These are phyloP conservation scores for Musca domestica DNA, from an alignment of 1,140 invertebrate species.

Conservation along the genomic window DNA sequence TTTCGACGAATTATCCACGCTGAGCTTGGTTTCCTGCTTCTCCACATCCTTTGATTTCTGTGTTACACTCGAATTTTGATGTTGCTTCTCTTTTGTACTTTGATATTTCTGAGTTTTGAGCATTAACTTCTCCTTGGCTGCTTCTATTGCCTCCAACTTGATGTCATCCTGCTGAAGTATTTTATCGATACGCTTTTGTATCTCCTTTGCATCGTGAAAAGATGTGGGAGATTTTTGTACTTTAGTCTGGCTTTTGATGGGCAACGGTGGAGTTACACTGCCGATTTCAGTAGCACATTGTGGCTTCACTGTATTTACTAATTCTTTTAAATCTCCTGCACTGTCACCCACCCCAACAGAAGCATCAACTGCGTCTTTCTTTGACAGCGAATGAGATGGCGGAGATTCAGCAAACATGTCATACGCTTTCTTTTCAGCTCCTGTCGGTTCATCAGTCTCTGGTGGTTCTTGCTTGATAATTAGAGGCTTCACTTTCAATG, in stretches of 20 bases:
- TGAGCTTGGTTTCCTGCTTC: background rate
- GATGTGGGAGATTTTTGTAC: conserved; percentile 4
- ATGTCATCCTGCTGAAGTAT: conserved; percentile 44
- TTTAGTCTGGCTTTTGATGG: background rate
- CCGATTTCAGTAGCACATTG: background rate
- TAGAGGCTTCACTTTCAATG: background rate
- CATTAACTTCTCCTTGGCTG: conserved; percentile 23
- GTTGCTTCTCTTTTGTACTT: conserved; percentile 1
- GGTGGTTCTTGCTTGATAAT: conserved; percentile 9
- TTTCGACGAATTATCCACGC: too few species aligned
- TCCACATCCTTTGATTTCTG: background rate
- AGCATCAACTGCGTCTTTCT: too few species aligned
- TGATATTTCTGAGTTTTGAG: conserved; percentile 24
- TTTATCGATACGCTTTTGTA: conserved; percentile 45
- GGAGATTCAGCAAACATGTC: conserved; percentile 49
- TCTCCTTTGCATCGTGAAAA: conserved; percentile 29
- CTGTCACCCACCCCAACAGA: background rate
- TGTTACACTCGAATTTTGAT: background rate
- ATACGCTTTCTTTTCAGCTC: conserved; percentile 14
- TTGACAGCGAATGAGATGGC: conserved; percentile 24
- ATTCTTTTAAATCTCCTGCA: background rate
- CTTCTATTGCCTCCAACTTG: conserved; percentile 24
- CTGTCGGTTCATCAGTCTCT: conserved; percentile 19
- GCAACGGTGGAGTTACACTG: conserved; percentile 18
- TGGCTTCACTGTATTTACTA: background rate